Evolutionary conservation across 2,113 vertebrate genomes (phyloP).

Genomic region (Lophura nycthemera): DNA sequence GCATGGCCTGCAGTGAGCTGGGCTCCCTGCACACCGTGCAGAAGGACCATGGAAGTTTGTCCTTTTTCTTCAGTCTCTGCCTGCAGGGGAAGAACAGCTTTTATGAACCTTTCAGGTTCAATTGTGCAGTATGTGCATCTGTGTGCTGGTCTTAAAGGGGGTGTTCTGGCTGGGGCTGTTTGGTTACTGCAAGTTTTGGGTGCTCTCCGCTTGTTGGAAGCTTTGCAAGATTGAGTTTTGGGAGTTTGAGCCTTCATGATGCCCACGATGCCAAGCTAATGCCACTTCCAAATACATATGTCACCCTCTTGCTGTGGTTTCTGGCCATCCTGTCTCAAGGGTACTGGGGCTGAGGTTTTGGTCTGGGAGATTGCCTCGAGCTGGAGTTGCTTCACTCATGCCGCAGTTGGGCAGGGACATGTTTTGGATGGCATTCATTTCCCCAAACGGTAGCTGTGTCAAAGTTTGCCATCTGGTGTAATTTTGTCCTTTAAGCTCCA

Average conservation of each 20-base stretch:
- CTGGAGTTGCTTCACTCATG: background rate
- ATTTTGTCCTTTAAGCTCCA: conserved; percentile 39
- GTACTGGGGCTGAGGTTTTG: background rate
- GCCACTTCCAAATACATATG: background rate
- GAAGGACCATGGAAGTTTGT: background rate
- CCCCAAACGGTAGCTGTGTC: background rate
- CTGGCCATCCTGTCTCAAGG: background rate
- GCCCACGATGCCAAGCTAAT: background rate
- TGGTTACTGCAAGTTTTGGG: background rate
- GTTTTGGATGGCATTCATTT: conserved; percentile 43
- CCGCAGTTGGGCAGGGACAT: background rate
- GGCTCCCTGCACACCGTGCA: background rate
- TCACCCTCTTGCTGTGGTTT: background rate
- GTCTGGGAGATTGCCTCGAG: background rate
- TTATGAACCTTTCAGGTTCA: background rate
- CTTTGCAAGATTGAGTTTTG: background rate
- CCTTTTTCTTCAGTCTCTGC: background rate
- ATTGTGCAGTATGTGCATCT: accelerated
- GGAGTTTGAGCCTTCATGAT: accelerated
- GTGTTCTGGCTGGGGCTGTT: background rate
- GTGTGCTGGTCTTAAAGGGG: background rate
- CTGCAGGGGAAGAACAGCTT: background rate
- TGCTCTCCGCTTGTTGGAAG: background rate
- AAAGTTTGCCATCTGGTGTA: conserved; percentile 42
- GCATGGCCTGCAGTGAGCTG: background rate